These are phyloP conservation scores for Sphaeridia pumilis DNA, from an alignment of 2,888 invertebrate genomes.

Conservation along the genomic window DNA sequence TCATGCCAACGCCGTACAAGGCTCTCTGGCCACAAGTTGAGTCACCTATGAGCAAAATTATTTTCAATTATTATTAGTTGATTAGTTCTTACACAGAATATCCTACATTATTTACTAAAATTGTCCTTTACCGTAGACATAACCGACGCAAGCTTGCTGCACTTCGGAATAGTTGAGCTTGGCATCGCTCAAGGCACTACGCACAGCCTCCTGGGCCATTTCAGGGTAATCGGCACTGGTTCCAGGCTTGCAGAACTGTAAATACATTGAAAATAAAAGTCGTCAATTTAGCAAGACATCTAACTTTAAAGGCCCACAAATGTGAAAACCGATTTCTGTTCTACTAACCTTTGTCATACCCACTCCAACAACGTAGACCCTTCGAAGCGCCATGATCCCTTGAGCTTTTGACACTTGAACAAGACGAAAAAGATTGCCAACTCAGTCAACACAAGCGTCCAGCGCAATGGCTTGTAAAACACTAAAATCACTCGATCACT, in stretches of 20 bases:
- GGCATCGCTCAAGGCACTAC: conserved; percentile 75
- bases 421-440: too few relatives aligned
- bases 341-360: conserved; percentile 91
- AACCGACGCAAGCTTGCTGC: conserved; percentile 83
- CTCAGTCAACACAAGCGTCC: too few relatives aligned
- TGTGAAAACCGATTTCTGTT: conserved; percentile 34
- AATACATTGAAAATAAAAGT: conserved; percentile 17
- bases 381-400: conserved; percentile 32
- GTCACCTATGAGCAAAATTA: conserved; percentile 51
- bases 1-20: conserved; percentile 86
- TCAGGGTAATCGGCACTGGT: conserved; percentile 80
- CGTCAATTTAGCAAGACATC: background rate
- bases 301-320: too few relatives aligned
- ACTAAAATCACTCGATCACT: too few relatives aligned
- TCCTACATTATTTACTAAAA: conserved; percentile 1
- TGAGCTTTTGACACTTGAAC: background rate
- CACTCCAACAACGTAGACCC: conserved; percentile 83
- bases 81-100: too few relatives aligned
- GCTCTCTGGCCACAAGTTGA: conserved; percentile 92
- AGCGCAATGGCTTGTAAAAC: too few relatives aligned
- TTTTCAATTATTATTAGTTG: background rate
- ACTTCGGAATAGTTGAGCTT: conserved; percentile 61
- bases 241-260: conserved; percentile 85
- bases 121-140: conserved; percentile 60
- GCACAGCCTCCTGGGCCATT: conserved; percentile 84